phyloP scores from a whole-genome alignment of 2,888 invertebrate species.

The Clivina fossor region DNA sequence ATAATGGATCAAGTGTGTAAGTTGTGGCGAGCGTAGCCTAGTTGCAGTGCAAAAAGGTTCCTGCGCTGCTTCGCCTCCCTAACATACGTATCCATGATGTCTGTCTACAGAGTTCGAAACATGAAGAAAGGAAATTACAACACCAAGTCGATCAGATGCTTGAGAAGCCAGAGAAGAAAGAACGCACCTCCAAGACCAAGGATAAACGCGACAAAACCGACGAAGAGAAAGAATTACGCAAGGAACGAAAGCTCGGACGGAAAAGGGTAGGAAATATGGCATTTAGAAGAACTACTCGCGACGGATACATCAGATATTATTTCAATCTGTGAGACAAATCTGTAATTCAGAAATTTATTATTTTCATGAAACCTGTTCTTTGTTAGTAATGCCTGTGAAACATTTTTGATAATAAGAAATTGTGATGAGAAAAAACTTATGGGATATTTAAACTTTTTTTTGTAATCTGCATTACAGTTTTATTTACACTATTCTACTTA shows the following conservation, averaged over 20 bases:
- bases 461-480: no score
- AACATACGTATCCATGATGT: slow-evolving; percentile 46
- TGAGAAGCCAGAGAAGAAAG: slow-evolving; percentile 57
- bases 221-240: slow-evolving; percentile 77
- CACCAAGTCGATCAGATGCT: slow-evolving; percentile 46
- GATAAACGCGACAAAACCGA: slow-evolving; percentile 68
- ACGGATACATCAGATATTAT: no score
- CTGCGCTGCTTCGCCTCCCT: slow-evolving; percentile 26
- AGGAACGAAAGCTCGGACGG: slow-evolving; percentile 78
- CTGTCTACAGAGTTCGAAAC: slow-evolving; percentile 55
- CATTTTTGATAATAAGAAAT: not conserved
- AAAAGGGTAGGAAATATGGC: slow-evolving; percentile 72
- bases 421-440: no score
- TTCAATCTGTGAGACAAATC: no score
- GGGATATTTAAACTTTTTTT: no score
- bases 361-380: no score
- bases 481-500: no score
- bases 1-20: slow-evolving; percentile 31
- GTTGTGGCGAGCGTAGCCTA: slow-evolving; percentile 23
- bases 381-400: slow-evolving; percentile 2
- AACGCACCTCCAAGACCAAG: slow-evolving; percentile 56
- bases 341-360: not conserved
- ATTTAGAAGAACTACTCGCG: no score
- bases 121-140: slow-evolving; percentile 52
- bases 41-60: slow-evolving; percentile 14